Evolutionary conservation across 2,113 vertebrate species (phyloP).

Genomic region (Lophura nycthemera): DNA sequence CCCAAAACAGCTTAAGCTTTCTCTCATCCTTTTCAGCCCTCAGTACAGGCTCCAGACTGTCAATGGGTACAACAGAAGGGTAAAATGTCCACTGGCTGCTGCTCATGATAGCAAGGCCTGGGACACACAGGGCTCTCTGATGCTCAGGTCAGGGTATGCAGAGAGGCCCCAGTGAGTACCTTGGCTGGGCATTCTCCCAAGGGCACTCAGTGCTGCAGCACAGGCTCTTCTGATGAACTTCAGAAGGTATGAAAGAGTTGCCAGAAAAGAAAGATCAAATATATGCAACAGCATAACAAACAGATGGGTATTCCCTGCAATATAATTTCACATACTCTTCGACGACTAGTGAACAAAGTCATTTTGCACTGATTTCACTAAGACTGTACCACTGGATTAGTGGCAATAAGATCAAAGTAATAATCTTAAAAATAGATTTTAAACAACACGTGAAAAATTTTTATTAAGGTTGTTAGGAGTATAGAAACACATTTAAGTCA

Average conservation of each 20-base stretch:
- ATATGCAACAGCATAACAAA: not conserved
- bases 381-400: not conserved
- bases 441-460: not conserved
- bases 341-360: not conserved
- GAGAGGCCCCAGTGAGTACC: not conserved
- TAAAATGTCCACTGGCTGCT: not conserved
- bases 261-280: not conserved
- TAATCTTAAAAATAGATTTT: not conserved
- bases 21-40: not conserved
- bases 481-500: not conserved
- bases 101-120: not conserved
- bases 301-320: not conserved
- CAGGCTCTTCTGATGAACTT: not conserved
- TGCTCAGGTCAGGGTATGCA: not conserved
- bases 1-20: rapidly evolving
- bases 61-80: not conserved
- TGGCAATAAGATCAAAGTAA: not conserved
- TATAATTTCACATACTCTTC: not conserved
- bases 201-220: not conserved
- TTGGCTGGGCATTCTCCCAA: not conserved
- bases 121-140: rapidly evolving
- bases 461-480: not conserved
- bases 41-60: not conserved
- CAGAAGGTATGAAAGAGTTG: not conserved
- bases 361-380: not conserved